A percentile compares a stretch with the other conserved stretches of the same genome.
Evolutionary conservation across 2,113 vertebrate species (phyloP).

Genomic region (Anoplopoma fimbria): DNA sequence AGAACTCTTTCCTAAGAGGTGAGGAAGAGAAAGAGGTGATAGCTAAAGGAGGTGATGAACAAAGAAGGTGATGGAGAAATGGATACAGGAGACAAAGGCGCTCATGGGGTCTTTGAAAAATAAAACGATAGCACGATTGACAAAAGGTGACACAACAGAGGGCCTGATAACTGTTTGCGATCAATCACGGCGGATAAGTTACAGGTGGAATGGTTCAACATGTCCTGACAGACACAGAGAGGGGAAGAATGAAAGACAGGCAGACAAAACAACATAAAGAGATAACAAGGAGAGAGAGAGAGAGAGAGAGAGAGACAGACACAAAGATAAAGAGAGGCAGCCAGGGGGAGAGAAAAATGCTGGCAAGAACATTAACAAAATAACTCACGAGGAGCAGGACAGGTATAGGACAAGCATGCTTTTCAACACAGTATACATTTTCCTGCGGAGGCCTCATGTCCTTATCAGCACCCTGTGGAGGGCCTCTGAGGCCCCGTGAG

Average conservation of each 20-base stretch:
- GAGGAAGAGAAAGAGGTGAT: constrained; percentile 19
- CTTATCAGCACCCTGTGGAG: constrained; percentile 33
- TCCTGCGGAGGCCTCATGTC: constrained; percentile 37
- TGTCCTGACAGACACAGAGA: neutral
- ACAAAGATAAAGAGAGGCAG: constrained; percentile 3
- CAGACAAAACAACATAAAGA: neutral
- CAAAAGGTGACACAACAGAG: constrained; percentile 1
- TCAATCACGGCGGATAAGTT: constrained; percentile 21
- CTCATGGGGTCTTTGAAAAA: neutral
- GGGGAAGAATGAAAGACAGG: constrained; percentile 7
- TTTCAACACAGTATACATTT: constrained; percentile 52
- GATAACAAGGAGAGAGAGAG: neutral
- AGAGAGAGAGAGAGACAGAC: neutral
- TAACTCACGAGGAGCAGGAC: neutral
- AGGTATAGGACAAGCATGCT: constrained; percentile 40
- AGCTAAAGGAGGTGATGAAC: constrained; percentile 9
- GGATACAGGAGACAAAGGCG: constrained; percentile 1
- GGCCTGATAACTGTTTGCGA: constrained; percentile 4
- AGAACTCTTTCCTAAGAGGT: constrained; percentile 23
- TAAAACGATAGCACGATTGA: neutral
- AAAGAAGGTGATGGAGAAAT: constrained; percentile 3
- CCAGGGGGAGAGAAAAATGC: neutral
- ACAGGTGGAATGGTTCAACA: constrained; percentile 20
- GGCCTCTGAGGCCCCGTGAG: constrained; percentile 44
- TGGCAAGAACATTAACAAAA: constrained; percentile 24